Evolutionary conservation across 2,888 invertebrate genomes (phyloP).

Genomic region (Heliconius hortense): DNA sequence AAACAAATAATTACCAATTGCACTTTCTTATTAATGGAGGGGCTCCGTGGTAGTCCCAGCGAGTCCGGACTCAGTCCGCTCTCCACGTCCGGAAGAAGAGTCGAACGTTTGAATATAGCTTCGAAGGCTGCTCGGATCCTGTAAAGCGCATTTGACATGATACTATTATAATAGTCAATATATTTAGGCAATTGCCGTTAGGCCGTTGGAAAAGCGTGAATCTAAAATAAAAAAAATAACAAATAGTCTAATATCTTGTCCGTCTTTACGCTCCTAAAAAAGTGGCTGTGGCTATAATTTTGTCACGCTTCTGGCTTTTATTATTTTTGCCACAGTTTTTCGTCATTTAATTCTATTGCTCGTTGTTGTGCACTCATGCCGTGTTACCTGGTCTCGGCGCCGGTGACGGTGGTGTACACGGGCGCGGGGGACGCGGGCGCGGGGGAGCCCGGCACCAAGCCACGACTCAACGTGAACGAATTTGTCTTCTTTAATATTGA

Average conservation of each 20-base stretch:
- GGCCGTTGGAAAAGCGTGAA: too few species aligned
- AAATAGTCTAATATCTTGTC: too few species aligned
- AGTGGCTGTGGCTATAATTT: too few species aligned
- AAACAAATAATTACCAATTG: constrained; percentile 84
- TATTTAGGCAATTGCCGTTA: too few species aligned
- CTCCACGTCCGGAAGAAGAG: constrained; percentile 92
- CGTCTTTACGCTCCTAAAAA: too few species aligned
- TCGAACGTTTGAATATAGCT: constrained; percentile 93
- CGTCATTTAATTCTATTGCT: too few species aligned
- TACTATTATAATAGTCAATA: too few species aligned
- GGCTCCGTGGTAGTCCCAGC: constrained; percentile 82
- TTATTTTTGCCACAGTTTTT: too few species aligned
- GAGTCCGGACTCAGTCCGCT: constrained; percentile 69
- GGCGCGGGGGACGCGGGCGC: constrained; percentile 80
- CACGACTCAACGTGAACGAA: constrained; percentile 87
- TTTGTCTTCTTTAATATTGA: constrained; percentile 97
- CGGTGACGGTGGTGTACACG: constrained; percentile 93
- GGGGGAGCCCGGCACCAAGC: constrained; percentile 74
- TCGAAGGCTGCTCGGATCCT: constrained; percentile 94
- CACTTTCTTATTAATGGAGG: constrained; percentile 92
- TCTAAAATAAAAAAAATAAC: too few species aligned
- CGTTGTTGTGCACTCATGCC: too few species aligned
- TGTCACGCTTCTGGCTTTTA: too few species aligned
- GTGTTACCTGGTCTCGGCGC: constrained; percentile 88
- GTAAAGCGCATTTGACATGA: constrained; percentile 26